Evolutionary conservation across 2,113 vertebrate genomes (phyloP), one percentile per base, ranked within the genome.

Genomic region (Etheostoma cragini): DNA sequence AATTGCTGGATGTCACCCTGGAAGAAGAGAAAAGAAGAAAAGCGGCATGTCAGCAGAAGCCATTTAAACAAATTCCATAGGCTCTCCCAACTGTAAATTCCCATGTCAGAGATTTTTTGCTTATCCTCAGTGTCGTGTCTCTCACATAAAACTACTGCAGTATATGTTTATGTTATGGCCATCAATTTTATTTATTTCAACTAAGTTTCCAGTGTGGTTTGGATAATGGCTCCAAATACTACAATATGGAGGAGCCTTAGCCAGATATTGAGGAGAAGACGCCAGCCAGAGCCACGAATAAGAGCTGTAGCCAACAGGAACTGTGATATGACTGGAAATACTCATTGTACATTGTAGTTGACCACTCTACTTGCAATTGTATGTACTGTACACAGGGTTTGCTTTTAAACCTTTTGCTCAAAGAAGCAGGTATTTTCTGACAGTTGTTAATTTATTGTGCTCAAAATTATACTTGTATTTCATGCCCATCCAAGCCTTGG

Each of bases 1-100:
- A 99, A 92, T 91, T 99, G 98, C 88, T 99, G 98, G 93, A 99
- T 98, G 80, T 99, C 98, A 22, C 98, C 98, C 98, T 99, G 89
- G 19, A 92, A 82, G 46, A 61, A 16, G 16, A 49, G 7, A 50
- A 73, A 26, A 42, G n/a, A 45, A 46, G 2, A 68, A 69, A 78
- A 75, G 42, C 45, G 72, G 19, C 4, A 14, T n/a, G 64, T 89
- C 58, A 89, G 76, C 17, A 52, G 21, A 53, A 66, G 50, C 5
- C n/a, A 62, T 22, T 53, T 81, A 49, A 73, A 71, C 60, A 77
- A 4, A 75, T 74, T 79, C 82, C 50, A 79, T 30, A 35, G 24
- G 24, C 33, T 38, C 33, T 17, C 33, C 21, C 1, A 7, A 14
- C n/a, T 58, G 33, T 30, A 65, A 60, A 72, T 62, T 83, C 73